Conservation (phyloP, 2,888 invertebrate genomes). For the Mongoloraphidia duomilia region DNA sequence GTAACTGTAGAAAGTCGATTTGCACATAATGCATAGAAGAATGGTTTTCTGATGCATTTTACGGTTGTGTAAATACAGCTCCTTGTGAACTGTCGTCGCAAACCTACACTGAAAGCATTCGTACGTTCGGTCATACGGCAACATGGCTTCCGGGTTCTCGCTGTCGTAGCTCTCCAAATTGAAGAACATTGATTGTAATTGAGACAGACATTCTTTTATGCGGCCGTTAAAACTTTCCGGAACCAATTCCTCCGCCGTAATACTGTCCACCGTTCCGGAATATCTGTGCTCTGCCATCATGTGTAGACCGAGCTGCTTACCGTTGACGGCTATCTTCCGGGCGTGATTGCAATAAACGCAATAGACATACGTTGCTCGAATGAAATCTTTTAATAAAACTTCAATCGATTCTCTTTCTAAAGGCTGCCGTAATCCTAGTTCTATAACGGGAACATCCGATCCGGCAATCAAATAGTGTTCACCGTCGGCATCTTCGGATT, state of each 20-base stretch:
- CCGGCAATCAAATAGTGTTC: slow-evolving; percentile 40
- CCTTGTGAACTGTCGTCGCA: slow-evolving; percentile 64
- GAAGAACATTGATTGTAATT: slow-evolving; percentile 49
- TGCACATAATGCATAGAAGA: slow-evolving; percentile 74
- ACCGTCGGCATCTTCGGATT: slow-evolving; percentile 8
- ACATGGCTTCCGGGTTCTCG: slow-evolving; percentile 15
- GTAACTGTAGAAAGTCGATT: slow-evolving; percentile 73
- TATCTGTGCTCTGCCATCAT: slow-evolving; percentile 68
- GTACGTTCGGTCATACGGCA: slow-evolving; percentile 51
- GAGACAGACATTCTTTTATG: slow-evolving; percentile 44
- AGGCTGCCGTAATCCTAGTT: slow-evolving; percentile 58
- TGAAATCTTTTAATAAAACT: slow-evolving; percentile 56
- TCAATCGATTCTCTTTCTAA: slow-evolving; percentile 60
- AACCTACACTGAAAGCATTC: slow-evolving; percentile 80
- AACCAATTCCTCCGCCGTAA: slow-evolving; percentile 57
- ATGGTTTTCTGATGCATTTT: slow-evolving; percentile 77
- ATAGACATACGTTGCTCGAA: slow-evolving; percentile 48
- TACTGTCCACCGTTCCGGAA: slow-evolving; percentile 62
- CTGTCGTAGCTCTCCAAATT: slow-evolving; percentile 55
- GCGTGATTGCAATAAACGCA: slow-evolving; percentile 82
- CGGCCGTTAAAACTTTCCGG: slow-evolving; percentile 55
- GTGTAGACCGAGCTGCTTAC: slow-evolving; percentile 64
- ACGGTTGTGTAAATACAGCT: slow-evolving; percentile 72
- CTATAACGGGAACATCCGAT: slow-evolving; percentile 49
- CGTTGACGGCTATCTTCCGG: slow-evolving; percentile 70